Evolutionary conservation across 2,113 vertebrate species (phyloP).

Genomic region (Poecile atricapillus): DNA sequence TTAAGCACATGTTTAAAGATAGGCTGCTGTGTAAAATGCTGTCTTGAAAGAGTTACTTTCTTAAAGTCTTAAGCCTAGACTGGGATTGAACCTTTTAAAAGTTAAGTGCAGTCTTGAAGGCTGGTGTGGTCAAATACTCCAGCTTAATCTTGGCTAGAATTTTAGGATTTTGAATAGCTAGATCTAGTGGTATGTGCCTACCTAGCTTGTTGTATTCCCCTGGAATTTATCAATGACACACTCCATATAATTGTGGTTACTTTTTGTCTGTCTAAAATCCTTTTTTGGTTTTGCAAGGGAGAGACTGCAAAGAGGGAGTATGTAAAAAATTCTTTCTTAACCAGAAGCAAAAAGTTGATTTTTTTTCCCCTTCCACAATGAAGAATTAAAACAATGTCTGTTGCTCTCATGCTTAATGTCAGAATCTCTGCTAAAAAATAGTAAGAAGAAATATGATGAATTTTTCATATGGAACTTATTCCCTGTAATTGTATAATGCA

Average conservation of each 20-base stretch:
- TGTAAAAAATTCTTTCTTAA: slow-evolving; percentile 39
- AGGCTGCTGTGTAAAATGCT: not conserved
- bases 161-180: slow-evolving; percentile 12
- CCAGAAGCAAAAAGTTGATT: not conserved
- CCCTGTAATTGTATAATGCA: slow-evolving; percentile 13
- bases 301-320: not conserved
- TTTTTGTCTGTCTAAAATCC: slow-evolving; percentile 8
- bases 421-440: not conserved
- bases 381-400: slow-evolving; percentile 41
- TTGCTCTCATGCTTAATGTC: not conserved
- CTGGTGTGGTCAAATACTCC: not conserved
- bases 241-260: slow-evolving; percentile 56
- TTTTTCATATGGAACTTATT: slow-evolving; percentile 46
- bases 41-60: not conserved
- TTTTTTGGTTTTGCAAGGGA: slow-evolving; percentile 49
- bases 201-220: slow-evolving; percentile 35
- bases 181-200: slow-evolving; percentile 48
- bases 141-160: slow-evolving; percentile 17
- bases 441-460: not conserved
- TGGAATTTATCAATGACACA: slow-evolving; percentile 63
- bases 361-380: not conserved
- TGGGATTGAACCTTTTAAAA: not conserved
- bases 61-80: not conserved
- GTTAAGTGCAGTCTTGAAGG: not conserved
- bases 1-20: not conserved